These are phyloP conservation scores for Arnoldichthys spilopterus DNA, from an alignment of 2,797 vertebrate species.

Conservation along the genomic window DNA sequence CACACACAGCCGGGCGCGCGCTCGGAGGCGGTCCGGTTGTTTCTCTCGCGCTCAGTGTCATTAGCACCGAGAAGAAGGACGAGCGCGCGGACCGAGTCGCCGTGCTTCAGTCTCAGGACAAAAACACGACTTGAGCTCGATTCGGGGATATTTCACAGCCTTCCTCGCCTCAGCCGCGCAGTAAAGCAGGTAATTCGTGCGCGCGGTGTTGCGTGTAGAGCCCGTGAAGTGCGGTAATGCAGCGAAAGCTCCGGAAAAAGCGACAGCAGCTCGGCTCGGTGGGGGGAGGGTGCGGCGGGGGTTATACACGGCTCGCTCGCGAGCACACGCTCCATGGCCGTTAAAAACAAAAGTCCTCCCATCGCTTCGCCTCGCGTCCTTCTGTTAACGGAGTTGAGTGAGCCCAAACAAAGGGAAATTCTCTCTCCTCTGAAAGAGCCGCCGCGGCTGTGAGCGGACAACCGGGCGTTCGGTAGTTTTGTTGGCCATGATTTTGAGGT, in stretches of 20 bases:
- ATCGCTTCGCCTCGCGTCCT: background rate
- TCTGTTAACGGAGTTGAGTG: too few species aligned
- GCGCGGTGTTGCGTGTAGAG: constrained; percentile 15
- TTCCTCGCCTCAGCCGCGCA: background rate
- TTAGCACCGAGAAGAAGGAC: constrained; percentile 53
- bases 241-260: constrained; percentile 56
- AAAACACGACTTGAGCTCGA: constrained; percentile 14
- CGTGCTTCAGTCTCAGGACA: constrained; percentile 1
- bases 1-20: constrained; percentile 54
- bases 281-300: constrained; percentile 53
- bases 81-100: constrained; percentile 37
- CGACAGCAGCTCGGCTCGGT: constrained; percentile 23
- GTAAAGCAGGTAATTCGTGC: constrained; percentile 43
- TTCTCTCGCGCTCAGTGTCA: constrained; percentile 35
- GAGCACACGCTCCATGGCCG: constrained; percentile 57
- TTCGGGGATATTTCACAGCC: background rate
- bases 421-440: too few species aligned
- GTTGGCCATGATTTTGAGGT: background rate
- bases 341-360: constrained; percentile 10
- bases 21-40: constrained; percentile 64
- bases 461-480: background rate
- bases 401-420: too few species aligned
- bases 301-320: constrained; percentile 69
- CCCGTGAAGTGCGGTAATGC: constrained; percentile 7
- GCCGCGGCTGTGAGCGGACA: background rate